Percentiles rank a stretch among this genome's conserved stretches.
Conservation (phyloP, 2,797 vertebrate species). For the Sebastes steindachneri region DNA sequence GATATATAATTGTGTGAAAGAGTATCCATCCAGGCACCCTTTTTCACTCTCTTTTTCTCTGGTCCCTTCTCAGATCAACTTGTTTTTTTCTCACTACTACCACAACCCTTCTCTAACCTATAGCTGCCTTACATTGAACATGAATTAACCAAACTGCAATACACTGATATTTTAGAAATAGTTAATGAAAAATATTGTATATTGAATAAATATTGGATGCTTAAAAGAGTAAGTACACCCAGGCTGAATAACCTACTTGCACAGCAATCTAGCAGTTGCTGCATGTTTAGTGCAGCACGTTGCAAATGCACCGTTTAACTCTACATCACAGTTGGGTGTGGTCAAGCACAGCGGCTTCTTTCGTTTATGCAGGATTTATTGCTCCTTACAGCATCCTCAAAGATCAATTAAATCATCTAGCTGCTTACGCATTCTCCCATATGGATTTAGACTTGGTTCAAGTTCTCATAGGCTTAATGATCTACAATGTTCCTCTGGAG, state of each 20-base stretch:
- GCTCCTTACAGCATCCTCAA: neutral
- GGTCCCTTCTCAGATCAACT: no score
- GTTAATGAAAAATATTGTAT: neutral
- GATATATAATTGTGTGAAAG: neutral
- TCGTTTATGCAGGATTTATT: neutral
- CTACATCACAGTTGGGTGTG: neutral
- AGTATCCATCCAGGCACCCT: neutral
- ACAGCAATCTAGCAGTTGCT: neutral
- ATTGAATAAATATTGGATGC: neutral
- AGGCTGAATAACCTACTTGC: neutral
- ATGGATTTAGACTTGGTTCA: slow-evolving; percentile 10
- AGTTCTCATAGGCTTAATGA: slow-evolving; percentile 1
- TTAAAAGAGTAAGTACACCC: neutral
- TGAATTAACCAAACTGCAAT: neutral
- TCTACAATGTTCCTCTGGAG: slow-evolving; percentile 2
- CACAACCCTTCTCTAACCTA: no score
- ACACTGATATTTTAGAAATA: neutral
- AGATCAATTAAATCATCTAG: slow-evolving; percentile 1
- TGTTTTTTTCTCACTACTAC: neutral
- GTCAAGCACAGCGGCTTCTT: neutral
- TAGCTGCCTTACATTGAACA: neutral
- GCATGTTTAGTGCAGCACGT: neutral
- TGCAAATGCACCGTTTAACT: neutral
- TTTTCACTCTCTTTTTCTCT: neutral
- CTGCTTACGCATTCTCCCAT: neutral